Conservation (phyloP, 2,797 vertebrate species). For the Spea hammondii region DNA sequence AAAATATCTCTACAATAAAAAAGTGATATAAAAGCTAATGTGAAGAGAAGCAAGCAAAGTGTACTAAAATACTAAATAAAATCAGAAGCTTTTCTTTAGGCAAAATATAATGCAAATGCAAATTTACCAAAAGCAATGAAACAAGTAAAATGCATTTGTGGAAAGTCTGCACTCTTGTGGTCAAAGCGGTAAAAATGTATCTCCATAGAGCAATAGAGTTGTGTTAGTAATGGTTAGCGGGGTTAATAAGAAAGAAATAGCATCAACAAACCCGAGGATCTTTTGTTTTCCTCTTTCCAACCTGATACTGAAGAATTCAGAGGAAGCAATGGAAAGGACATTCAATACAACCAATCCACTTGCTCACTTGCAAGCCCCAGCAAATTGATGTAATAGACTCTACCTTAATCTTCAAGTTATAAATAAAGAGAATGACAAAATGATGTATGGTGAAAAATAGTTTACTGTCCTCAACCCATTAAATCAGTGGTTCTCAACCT, state of each 20-base stretch:
- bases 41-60: too few relatives aligned
- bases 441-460: slow-evolving; percentile 66
- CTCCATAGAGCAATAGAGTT: slow-evolving; percentile 45
- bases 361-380: slow-evolving; percentile 59
- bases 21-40: too few relatives aligned
- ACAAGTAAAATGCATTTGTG: slow-evolving; percentile 54
- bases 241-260: slow-evolving; percentile 55
- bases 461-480: background rate
- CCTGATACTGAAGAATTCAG: slow-evolving; percentile 43
- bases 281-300: background rate
- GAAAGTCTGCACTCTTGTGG: slow-evolving; percentile 57
- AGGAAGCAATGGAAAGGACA: slow-evolving; percentile 65
- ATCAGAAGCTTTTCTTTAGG: slow-evolving; percentile 63
- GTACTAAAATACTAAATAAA: slow-evolving; percentile 64
- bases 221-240: slow-evolving; percentile 55
- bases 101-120: slow-evolving; percentile 41
- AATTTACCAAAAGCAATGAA: slow-evolving; percentile 53
- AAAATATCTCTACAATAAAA: too few relatives aligned
- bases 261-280: slow-evolving; percentile 50
- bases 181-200: slow-evolving; percentile 26
- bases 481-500: too few relatives aligned
- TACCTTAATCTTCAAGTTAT: slow-evolving; percentile 52
- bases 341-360: slow-evolving; percentile 64
- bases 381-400: too few relatives aligned
- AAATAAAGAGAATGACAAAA: slow-evolving; percentile 87